Evolutionary conservation across 1,140 invertebrate genomes (phyloP).

Genomic region (Nomia melanderi): DNA sequence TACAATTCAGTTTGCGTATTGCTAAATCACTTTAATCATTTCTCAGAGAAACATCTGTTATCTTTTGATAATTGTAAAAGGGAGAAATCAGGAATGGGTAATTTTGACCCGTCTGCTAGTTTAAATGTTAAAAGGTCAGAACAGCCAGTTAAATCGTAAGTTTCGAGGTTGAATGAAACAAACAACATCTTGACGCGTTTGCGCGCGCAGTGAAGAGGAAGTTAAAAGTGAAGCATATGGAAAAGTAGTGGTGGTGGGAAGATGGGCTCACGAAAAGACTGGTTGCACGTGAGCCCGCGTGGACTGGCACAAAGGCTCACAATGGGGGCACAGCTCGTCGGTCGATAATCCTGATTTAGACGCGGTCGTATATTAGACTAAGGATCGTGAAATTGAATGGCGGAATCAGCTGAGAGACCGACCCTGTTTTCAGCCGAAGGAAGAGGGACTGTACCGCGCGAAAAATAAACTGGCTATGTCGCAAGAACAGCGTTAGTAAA

Average conservation of each 20-base stretch:
- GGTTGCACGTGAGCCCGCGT: constrained; percentile 18
- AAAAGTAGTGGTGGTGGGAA: not conserved
- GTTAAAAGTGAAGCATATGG: not conserved
- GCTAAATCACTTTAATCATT: too few species aligned
- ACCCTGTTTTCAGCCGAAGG: constrained; percentile 38
- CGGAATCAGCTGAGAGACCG: constrained; percentile 63
- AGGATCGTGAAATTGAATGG: constrained; percentile 74
- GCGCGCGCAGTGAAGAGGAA: not conserved
- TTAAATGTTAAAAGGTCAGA: too few species aligned
- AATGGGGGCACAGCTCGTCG: constrained; percentile 54
- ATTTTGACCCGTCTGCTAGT: too few species aligned
- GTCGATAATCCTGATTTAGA: constrained; percentile 74
- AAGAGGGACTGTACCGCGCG: constrained; percentile 39
- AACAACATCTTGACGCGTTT: not conserved
- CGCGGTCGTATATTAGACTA: constrained; percentile 70
- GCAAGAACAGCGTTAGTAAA: constrained; percentile 59
- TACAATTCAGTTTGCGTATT: too few species aligned
- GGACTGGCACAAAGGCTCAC: constrained; percentile 42
- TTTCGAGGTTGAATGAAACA: not conserved
- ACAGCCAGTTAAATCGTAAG: not conserved
- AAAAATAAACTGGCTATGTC: constrained; percentile 63
- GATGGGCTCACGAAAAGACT: constrained; percentile 9
- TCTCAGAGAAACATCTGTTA: too few species aligned
- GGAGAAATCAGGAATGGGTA: too few species aligned
- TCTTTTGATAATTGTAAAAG: too few species aligned